These are phyloP conservation scores for Antigone vipio DNA, from an alignment of 2,113 vertebrate genomes.

Conservation along the genomic window DNA sequence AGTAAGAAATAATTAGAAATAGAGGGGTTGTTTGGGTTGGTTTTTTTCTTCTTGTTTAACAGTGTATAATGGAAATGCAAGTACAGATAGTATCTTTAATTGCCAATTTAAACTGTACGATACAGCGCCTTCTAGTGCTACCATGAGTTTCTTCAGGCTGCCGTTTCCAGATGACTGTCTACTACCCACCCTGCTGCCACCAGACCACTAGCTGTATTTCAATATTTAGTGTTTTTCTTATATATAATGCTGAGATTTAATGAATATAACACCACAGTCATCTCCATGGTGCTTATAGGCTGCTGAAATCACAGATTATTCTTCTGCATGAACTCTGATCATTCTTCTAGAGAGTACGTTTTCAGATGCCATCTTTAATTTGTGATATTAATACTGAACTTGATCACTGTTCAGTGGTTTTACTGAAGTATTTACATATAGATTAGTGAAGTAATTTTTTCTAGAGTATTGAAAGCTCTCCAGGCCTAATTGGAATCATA, in stretches of 20 bases:
- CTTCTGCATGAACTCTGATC: slow-evolving; percentile 49
- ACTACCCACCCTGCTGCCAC: slow-evolving; percentile 9
- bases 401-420: slow-evolving; percentile 73
- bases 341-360: slow-evolving; percentile 57
- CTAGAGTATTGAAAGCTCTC: slow-evolving; percentile 57
- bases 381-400: slow-evolving; percentile 70
- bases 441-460: slow-evolving; percentile 64
- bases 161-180: slow-evolving; percentile 26
- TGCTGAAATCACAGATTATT: slow-evolving; percentile 66
- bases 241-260: slow-evolving; percentile 15
- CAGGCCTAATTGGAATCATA: slow-evolving; percentile 65
- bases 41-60: background rate
- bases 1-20: background rate
- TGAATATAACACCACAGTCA: background rate
- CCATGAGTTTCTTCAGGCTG: background rate
- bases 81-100: background rate
- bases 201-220: slow-evolving; percentile 46
- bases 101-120: background rate
- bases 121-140: background rate
- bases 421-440: slow-evolving; percentile 75
- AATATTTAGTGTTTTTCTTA: slow-evolving; percentile 30
- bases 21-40: background rate
- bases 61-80: background rate
- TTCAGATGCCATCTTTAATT: slow-evolving; percentile 75
- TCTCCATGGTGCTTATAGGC: slow-evolving; percentile 30